Evolutionary conservation across 2,797 vertebrate species (phyloP).

Genomic region (Pogoniulus pusillus): DNA sequence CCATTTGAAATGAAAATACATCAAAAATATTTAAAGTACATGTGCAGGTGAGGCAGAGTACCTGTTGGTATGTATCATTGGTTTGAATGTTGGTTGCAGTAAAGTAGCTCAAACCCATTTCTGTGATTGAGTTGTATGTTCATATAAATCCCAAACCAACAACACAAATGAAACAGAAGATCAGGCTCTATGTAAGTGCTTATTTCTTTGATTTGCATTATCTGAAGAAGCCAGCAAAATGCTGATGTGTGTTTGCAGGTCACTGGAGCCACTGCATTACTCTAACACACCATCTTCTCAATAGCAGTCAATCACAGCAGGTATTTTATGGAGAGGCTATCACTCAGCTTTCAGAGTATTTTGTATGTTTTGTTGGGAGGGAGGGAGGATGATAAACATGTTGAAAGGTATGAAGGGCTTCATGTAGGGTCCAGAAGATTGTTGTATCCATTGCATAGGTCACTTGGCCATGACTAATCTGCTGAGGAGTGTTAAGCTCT

Average conservation of each 20-base stretch:
- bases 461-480: not conserved
- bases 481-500: not conserved
- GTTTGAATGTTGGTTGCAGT: not conserved
- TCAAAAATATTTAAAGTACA: not conserved
- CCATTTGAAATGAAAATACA: not conserved
- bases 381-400: not conserved
- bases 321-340: not conserved
- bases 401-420: not conserved
- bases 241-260: not conserved
- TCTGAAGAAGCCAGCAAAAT: not conserved
- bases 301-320: accelerated
- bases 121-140: not conserved
- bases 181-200: not conserved
- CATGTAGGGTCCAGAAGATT: not conserved
- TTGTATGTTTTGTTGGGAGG: not conserved
- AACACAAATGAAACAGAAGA: not conserved
- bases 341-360: not conserved
- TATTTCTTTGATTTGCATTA: not conserved
- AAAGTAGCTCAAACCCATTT: not conserved
- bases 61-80: not conserved
- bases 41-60: not conserved
- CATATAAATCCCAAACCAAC: not conserved
- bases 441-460: not conserved
- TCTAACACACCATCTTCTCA: not conserved
- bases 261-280: not conserved